Evolutionary conservation across 1,140 invertebrate genomes (phyloP), one percentile per base, ranked within the genome.

Genomic region (Brachystomella parvula): DNA sequence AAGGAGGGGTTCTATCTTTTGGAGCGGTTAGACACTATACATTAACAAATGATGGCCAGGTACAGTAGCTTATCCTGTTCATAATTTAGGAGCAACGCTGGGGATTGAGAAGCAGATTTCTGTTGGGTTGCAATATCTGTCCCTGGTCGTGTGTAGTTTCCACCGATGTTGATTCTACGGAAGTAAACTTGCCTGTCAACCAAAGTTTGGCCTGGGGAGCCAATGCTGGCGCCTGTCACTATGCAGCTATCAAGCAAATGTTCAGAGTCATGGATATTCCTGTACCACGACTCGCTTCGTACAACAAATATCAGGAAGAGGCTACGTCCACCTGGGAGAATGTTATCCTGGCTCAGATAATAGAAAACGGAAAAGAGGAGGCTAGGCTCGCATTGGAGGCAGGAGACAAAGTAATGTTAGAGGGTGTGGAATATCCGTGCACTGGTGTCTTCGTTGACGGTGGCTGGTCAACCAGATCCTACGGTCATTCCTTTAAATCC

Each of bases 381-480:
- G 6, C 2, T 0, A 3, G 49, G 44, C 21, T 61, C 6, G 57
- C 64, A 31, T 2, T 24, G n/a, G 39, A 28, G 1, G 26, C 26
- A 1, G 47, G 47, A 0, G 53, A 66, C 26, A 21, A 29, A 15
- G 44, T 35, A 17, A 2, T 33, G 2, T 19, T 44, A 1, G 44
- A n/a, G 15, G 29, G 35, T 3, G 24, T 6, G 21, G 15, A 15
- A 9, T 53, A 15, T 26, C 49, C 49, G 21, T 6, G 15, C 6
- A 53, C 59, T n/a, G 29, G n/a, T 17, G 59, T 66, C 1, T 60
- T 28, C 32, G 64, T 30, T 12, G 57, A 65, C 21, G 64, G 64
- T 3, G 49, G 56, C 28, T 65, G 64, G 64, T 6, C n/a, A 0
- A 65, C 56, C 15, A 15, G 56, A 0, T 65, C 31, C 9, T 65